Conservation (phyloP, 2,888 invertebrate species). For the Cryptocephalus primarius region DNA sequence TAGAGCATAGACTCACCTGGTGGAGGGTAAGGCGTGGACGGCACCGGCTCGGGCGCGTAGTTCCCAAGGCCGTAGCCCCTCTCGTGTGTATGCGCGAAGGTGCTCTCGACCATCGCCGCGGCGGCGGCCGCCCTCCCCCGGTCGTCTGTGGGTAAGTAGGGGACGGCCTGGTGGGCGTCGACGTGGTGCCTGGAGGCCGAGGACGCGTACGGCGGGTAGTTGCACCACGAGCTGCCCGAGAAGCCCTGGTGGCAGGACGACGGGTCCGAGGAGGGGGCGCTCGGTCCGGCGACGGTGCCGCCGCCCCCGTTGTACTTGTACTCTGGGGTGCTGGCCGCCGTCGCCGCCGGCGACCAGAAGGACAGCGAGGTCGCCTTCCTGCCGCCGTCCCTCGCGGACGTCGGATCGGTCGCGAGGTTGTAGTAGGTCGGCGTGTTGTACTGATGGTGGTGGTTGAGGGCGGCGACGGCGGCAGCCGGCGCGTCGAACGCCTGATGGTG, state of each 20-base stretch:
- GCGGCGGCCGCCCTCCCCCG: conserved; percentile 50
- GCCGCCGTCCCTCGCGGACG: conserved; percentile 52
- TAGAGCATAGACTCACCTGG: conserved; percentile 45
- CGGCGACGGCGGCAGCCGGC: conserved; percentile 33
- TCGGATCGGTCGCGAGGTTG: conserved; percentile 55
- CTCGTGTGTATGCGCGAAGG: conserved; percentile 56
- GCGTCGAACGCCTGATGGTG: conserved; percentile 47
- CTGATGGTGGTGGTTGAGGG: conserved; percentile 51
- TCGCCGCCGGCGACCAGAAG: conserved; percentile 58
- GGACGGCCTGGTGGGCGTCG: conserved; percentile 47
- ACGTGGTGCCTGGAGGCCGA: conserved; percentile 49
- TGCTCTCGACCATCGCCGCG: conserved; percentile 46
- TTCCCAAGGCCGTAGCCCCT: conserved; percentile 61
- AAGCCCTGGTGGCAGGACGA: conserved; percentile 59
- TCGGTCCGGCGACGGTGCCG: conserved; percentile 35
- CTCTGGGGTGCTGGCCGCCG: conserved; percentile 47
- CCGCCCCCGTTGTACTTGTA: conserved; percentile 47
- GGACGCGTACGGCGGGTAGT: conserved; percentile 51
- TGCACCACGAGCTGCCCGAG: conserved; percentile 61
- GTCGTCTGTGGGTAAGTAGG: conserved; percentile 62
- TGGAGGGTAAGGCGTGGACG: conserved; percentile 66
- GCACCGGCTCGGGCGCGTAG: conserved; percentile 62
- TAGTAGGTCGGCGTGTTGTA: conserved; percentile 68
- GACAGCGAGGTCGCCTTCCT: conserved; percentile 44
- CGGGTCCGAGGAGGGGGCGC: conserved; percentile 38